These are phyloP conservation scores for Formica selysi DNA, from an alignment of 1,140 invertebrate species.

Conservation along the genomic window DNA sequence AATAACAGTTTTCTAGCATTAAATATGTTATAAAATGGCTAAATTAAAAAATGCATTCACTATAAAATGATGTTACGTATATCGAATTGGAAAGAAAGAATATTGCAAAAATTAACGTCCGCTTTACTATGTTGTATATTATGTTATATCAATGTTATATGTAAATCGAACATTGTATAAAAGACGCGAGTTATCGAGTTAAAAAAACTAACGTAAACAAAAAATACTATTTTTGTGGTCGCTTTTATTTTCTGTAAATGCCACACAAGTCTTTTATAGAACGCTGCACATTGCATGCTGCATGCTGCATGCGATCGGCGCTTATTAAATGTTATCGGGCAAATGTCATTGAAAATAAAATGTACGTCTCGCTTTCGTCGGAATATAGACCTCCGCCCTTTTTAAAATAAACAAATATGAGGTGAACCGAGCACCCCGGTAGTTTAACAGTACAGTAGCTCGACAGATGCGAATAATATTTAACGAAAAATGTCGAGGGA, in stretches of 20 bases:
- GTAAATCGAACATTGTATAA: conserved; percentile 39
- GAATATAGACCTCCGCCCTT: conserved; percentile 22
- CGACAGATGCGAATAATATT: conserved; percentile 42
- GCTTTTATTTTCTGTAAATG: conserved; percentile 59
- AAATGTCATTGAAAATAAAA: conserved; percentile 64
- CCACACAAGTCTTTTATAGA: conserved; percentile 51
- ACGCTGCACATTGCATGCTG: conserved; percentile 28
- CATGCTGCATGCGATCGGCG: conserved; percentile 57
- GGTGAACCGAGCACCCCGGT: conserved; percentile 11
- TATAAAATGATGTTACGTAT: neutral
- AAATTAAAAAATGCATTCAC: neutral
- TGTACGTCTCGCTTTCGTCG: conserved; percentile 49
- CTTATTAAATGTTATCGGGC: conserved; percentile 64
- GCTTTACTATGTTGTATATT: neutral
- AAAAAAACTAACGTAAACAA: conserved; percentile 24
- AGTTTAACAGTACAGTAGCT: conserved; percentile 36
- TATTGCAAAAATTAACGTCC: neutral
- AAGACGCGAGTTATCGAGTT: conserved; percentile 14
- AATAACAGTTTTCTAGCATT: neutral
- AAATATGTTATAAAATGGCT: neutral
- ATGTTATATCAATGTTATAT: conserved; percentile 1
- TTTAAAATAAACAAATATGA: conserved; percentile 51
- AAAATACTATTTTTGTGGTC: conserved; percentile 59
- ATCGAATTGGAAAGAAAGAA: neutral
- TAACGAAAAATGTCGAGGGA: conserved; percentile 49